Conservation (phyloP, 2,113 vertebrate species). For the Sylvietta virens region DNA sequence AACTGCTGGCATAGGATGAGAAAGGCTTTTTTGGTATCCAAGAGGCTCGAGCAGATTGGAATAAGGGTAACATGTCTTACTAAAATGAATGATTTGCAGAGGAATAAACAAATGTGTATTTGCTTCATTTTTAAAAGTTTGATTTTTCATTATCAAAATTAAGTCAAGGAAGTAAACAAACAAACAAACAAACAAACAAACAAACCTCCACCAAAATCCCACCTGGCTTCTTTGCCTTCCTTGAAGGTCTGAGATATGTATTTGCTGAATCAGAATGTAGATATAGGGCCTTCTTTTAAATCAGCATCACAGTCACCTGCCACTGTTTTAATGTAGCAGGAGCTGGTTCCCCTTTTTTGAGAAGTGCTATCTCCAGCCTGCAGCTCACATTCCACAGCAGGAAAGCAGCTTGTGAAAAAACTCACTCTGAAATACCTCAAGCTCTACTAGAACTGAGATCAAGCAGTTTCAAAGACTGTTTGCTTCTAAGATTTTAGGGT, state of each 20-base stretch:
- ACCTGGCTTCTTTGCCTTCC: background rate
- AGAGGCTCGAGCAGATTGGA: background rate
- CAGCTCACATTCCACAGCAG: background rate
- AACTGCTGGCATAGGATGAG: background rate
- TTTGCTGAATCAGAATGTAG: background rate
- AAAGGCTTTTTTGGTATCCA: background rate
- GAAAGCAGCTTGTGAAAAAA: background rate
- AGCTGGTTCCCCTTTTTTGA: background rate
- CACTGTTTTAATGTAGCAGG: background rate
- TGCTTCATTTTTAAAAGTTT: background rate
- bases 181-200: background rate
- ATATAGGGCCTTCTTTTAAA: background rate
- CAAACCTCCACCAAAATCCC: background rate
- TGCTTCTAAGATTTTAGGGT: background rate
- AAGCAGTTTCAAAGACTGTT: background rate
- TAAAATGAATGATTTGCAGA: background rate
- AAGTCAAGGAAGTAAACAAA: background rate
- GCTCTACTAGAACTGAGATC: background rate
- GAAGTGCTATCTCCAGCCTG: constrained; percentile 10
- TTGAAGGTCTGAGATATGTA: background rate
- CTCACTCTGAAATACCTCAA: background rate
- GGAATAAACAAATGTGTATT: background rate
- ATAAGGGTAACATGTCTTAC: background rate
- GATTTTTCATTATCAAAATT: background rate
- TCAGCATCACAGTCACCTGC: background rate